Evolutionary conservation across 1,140 invertebrate genomes (phyloP), one percentile per base, ranked within the genome.

Genomic region (Bombus balteatus): DNA sequence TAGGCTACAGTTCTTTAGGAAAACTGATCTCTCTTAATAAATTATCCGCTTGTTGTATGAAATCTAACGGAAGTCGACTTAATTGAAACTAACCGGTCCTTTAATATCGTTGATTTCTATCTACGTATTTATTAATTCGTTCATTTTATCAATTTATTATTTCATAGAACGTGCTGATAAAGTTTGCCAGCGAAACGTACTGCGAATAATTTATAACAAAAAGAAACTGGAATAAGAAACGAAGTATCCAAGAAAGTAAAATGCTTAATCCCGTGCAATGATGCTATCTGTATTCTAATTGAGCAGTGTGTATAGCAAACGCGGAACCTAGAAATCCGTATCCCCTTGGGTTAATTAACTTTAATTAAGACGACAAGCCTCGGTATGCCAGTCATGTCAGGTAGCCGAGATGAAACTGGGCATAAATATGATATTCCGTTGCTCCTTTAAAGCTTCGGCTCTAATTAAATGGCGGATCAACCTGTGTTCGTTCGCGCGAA

Each of bases 321-420:
- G 13, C 34, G 28, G 68, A 34, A 12, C 9, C 28, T 47, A 28
- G 72, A 28, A 88, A 77, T 85, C 72, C 65, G 34, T 37, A 71
- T 83, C 74, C 43, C 32, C 65, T 65, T 59, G 28, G 68, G 59
- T 83, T 86, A 88, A 91, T 91, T 89, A 89, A 91, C 78, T 87
- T 86, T 78, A 79, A 73, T 83, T 74, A 86, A 88, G 81, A 81
- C 66, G 72, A 89, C 62, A 25, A 83, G 74, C 65, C 39, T 39
- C 82, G 59, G 65, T 66, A 80, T 79, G 68, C 72, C 62, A 71
- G 87, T 70, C 65, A 73, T 83, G 65, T 32, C 43, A 86, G 83
- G 80, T 86, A 70, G 73, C 41, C 28, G 78, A 62, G 76, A 59
- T 71, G 82, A 88, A 86, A 89, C 87, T 70, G 77, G 72, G 70